Percentiles rank a stretch among this genome's conserved stretches.
phyloP scores from a whole-genome alignment of 2,888 invertebrate species.

The Drosophila borealis region DNA sequence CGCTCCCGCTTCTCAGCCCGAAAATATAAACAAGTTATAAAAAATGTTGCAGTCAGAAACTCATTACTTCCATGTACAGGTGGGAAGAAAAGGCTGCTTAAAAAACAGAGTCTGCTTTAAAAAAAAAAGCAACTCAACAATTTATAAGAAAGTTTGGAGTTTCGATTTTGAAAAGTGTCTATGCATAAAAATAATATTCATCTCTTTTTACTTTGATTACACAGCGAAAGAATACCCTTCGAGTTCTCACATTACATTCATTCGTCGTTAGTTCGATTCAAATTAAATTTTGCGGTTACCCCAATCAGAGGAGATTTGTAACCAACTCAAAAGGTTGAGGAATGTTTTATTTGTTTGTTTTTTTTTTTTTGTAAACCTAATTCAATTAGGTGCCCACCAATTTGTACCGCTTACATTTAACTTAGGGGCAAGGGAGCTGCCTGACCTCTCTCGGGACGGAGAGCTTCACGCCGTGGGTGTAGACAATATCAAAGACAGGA shows the following conservation, averaged over 20 bases:
- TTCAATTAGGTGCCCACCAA: constrained; percentile 36
- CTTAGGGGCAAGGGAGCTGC: neutral
- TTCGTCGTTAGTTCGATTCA: constrained; percentile 10
- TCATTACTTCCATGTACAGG: too few species aligned
- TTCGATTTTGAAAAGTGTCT: too few species aligned
- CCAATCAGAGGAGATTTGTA: constrained; percentile 25
- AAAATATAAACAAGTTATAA: neutral
- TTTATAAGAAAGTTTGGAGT: too few species aligned
- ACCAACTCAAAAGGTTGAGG: constrained; percentile 14
- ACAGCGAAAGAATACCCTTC: neutral
- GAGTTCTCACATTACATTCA: constrained; percentile 1
- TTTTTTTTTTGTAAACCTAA: constrained; percentile 11
- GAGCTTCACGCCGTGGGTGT: neutral
- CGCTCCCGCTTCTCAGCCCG: neutral
- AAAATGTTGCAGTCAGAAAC: neutral
- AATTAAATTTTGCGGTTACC: constrained; percentile 30
- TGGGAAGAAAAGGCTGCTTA: too few species aligned
- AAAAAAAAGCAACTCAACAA: too few species aligned
- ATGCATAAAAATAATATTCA: neutral
- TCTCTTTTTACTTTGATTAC: neutral
- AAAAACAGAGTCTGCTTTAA: too few species aligned
- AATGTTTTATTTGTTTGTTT: constrained; percentile 2
- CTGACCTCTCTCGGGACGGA: neutral
- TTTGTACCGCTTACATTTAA: constrained; percentile 9
- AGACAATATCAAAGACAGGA: constrained; percentile 17